Percentiles rank a stretch among this genome's conserved stretches.
Evolutionary conservation across 2,113 vertebrate genomes (phyloP).

Genomic region (Hypanus sabinus): DNA sequence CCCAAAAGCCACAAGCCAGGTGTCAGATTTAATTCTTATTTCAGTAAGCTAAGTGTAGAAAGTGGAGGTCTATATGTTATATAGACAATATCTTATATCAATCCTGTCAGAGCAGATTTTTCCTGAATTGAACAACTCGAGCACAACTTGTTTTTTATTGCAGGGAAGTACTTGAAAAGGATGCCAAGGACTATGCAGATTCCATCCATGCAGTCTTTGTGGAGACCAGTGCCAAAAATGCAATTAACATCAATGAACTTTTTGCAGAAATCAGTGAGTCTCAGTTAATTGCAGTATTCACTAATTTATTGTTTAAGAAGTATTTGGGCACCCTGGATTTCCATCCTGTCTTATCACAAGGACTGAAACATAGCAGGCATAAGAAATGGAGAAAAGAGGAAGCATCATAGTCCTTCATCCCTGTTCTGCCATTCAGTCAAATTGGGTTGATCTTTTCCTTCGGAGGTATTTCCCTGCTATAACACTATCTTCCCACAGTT

Average conservation of each 20-base stretch:
- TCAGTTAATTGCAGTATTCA: background rate
- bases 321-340: background rate
- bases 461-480: no score
- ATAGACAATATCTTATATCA: background rate
- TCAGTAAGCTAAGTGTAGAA: background rate
- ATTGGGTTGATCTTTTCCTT: no score
- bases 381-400: no score
- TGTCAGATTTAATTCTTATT: background rate
- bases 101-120: background rate
- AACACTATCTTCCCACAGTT: no score
- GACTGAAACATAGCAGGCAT: no score
- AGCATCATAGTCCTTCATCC: no score
- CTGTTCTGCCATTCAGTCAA: no score
- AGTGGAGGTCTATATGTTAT: background rate
- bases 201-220: conserved; percentile 96
- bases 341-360: background rate
- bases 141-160: conserved; percentile 44
- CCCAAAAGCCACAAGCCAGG: background rate
- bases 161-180: conserved; percentile 92
- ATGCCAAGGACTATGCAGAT: conserved; percentile 96
- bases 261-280: conserved; percentile 99
- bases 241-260: conserved; percentile 97
- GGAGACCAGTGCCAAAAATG: conserved; percentile 95
- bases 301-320: background rate
- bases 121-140: background rate